Evolutionary conservation across 2,797 vertebrate genomes (phyloP), one percentile per base, ranked within the genome.

Genomic region (Myripristis murdjan): DNA sequence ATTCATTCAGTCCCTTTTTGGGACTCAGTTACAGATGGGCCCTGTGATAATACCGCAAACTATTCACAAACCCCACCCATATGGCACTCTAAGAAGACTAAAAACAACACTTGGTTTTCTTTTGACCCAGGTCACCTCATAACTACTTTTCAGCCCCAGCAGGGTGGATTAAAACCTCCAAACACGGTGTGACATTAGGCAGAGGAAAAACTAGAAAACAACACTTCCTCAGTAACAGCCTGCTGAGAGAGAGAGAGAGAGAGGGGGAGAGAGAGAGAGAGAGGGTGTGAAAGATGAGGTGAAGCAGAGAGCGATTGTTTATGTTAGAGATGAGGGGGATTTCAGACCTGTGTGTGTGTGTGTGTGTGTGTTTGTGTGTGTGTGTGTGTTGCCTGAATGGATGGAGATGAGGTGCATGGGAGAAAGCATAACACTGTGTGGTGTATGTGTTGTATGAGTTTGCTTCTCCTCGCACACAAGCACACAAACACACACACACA

Each of bases 391-490:
- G 28, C 28, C 7, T 22, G 57, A 52, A 77, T 71, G 47, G 57
- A 80, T 78, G 49, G 77, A 72, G 70, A 68, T 66, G 72, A 82
- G 60, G 70, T 37, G 37, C 44, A 56, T 46, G 0, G 70, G 18
- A 69, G 37, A 61, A 79, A 64, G 61, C 51, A 61, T 63, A 56
- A 78, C 5, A 44, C 23, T 56, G 37, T 41, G 37, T 63, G 22
- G n/a, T n/a, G n/a, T n/a, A n/a, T 52, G 62, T 22, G 18, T 68
- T 31, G 44, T 72, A 53, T 22, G 57, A 16, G 57, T 75, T 66
- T 73, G 68, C 69, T 72, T 66, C 56, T 64, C 48, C 44, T 64
- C 11, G 28, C 10, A 12, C 44, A 16, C 44, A 46, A 5, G 20
- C n/a, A 47, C 20, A 22, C 16, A 47, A 15, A 12, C 41, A 16